Evolutionary conservation across 2,113 vertebrate genomes (phyloP).

Genomic region (Hippopotamus amphibius): DNA sequence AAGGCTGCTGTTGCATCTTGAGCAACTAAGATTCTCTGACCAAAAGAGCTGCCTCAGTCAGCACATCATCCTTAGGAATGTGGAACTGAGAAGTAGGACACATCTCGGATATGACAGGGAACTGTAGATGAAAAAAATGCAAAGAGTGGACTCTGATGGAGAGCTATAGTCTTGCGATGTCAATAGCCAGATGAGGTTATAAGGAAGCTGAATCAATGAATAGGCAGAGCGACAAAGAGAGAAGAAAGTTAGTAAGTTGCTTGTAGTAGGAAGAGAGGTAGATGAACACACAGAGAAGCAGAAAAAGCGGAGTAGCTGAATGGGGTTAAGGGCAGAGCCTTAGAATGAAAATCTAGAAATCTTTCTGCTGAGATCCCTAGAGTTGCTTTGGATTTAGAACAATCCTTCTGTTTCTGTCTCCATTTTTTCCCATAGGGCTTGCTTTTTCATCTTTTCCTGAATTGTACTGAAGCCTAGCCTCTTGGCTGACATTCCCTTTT

Average conservation of each 20-base stretch:
- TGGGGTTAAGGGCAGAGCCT: not conserved
- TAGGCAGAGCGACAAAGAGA: not conserved
- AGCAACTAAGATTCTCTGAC: not conserved
- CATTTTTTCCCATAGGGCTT: not conserved
- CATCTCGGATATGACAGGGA: not conserved
- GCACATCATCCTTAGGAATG: not conserved
- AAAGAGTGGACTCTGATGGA: not conserved
- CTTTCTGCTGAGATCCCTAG: not conserved
- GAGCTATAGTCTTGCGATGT: not conserved
- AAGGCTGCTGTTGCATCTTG: not conserved
- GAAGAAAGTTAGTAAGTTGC: not conserved
- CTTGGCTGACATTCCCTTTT: constrained; percentile 11
- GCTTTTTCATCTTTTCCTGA: not conserved
- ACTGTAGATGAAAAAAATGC: not conserved
- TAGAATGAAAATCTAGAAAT: not conserved
- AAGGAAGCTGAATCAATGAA: not conserved
- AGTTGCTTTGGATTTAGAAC: not conserved
- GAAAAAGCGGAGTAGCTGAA: not conserved
- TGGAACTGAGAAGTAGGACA: not conserved
- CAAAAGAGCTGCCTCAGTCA: not conserved
- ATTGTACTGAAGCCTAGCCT: not conserved
- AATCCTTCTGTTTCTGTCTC: not conserved
- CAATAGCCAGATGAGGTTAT: not conserved
- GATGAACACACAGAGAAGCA: not conserved
- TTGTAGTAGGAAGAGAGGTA: not conserved